Percentiles rank a stretch among this genome's conserved stretches.
phyloP scores from a whole-genome alignment of 2,888 invertebrate genomes.

The Eurytoma adleriae region DNA sequence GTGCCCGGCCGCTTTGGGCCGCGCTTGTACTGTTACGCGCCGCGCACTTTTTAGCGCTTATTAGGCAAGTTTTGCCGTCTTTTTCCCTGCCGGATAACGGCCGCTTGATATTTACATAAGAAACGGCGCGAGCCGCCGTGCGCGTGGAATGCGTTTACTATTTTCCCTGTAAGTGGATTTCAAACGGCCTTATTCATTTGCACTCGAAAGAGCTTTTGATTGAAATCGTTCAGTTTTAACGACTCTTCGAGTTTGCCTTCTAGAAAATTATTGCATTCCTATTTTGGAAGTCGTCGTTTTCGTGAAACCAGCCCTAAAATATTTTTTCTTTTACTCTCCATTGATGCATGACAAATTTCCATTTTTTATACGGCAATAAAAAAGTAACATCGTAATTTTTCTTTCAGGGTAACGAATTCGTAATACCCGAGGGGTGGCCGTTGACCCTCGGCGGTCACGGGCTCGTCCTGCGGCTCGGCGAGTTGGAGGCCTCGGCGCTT shows the following conservation, averaged over 20 bases:
- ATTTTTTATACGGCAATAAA: no score
- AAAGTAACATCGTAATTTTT: neutral
- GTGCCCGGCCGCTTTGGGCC: slow-evolving; percentile 22
- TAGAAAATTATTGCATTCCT: no score
- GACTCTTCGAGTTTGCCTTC: no score
- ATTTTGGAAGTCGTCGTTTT: no score
- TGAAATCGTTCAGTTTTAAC: no score
- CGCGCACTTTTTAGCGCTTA: slow-evolving; percentile 36
- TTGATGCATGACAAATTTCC: no score
- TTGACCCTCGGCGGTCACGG: slow-evolving; percentile 80
- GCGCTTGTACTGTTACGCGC: slow-evolving; percentile 29
- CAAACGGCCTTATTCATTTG: slow-evolving; percentile 58
- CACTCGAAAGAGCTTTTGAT: slow-evolving; percentile 59
- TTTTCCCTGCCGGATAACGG: neutral
- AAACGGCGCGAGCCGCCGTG: slow-evolving; percentile 15
- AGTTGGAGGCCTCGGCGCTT: slow-evolving; percentile 80
- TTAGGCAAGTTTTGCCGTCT: slow-evolving; percentile 25
- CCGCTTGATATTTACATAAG: slow-evolving; percentile 27
- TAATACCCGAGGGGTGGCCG: slow-evolving; percentile 82
- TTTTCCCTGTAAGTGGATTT: neutral
- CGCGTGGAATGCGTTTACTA: slow-evolving; percentile 9
- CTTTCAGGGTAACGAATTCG: slow-evolving; percentile 78
- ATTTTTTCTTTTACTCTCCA: no score
- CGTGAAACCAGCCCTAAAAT: no score
- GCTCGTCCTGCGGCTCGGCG: slow-evolving; percentile 81